phyloP scores from a whole-genome alignment of 2,888 invertebrate species.

The Dromius quadrimaculatus region DNA sequence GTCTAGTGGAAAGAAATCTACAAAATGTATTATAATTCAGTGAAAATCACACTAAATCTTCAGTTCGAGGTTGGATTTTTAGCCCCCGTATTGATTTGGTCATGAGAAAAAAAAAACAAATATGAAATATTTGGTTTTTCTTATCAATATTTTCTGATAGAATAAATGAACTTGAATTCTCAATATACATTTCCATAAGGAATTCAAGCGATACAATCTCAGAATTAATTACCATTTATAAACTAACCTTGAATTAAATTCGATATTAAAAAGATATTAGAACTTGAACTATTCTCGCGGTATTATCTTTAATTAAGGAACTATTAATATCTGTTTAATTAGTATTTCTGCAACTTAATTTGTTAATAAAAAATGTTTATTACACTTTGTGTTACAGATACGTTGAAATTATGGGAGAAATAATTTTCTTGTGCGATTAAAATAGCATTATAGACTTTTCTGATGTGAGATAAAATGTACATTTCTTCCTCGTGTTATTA shows the following conservation, averaged over 20 bases:
- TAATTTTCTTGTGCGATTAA: constrained; percentile 15
- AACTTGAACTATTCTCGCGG: background rate
- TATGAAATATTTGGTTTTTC: too few species aligned
- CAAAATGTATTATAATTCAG: too few species aligned
- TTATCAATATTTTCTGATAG: too few species aligned
- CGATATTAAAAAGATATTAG: constrained; percentile 33
- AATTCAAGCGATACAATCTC: background rate
- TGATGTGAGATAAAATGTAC: too few species aligned
- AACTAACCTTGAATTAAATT: constrained; percentile 32
- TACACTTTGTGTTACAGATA: constrained; percentile 13
- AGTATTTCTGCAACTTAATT: background rate
- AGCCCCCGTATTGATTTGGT: too few species aligned
- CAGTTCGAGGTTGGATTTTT: too few species aligned
- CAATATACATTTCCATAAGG: background rate
- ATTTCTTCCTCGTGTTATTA: too few species aligned
- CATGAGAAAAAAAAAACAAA: too few species aligned
- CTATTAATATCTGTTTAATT: constrained; percentile 36
- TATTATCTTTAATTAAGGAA: constrained; percentile 21
- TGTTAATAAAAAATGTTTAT: constrained; percentile 29
- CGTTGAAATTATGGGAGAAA: background rate
- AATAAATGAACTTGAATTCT: too few species aligned
- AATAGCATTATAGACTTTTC: constrained; percentile 15
- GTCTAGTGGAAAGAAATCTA: too few species aligned
- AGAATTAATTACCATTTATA: constrained; percentile 27
- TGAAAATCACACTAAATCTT: too few species aligned